Conservation (phyloP, 2,888 invertebrate species). For the Malthinus seriepunctatus region DNA sequence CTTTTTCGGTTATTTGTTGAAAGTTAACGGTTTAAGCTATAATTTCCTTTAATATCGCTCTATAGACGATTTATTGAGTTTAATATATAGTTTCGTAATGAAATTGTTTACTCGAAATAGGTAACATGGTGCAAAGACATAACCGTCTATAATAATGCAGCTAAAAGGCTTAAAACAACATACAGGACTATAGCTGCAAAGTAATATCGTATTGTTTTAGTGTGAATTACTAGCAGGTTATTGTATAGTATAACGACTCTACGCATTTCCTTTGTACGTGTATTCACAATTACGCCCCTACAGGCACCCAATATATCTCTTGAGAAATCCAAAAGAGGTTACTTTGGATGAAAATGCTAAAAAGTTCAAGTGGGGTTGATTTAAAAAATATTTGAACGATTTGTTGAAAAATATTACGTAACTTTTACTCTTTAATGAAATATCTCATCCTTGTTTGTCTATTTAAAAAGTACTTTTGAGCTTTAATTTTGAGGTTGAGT, state of each 20-base stretch:
- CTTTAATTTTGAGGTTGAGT: neutral
- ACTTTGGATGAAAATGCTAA: neutral
- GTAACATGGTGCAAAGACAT: conserved; percentile 17
- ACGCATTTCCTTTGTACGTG: conserved; percentile 37
- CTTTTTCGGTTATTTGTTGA: no score
- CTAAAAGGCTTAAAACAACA: conserved; percentile 17
- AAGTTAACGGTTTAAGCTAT: neutral
- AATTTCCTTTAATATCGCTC: conserved; percentile 15
- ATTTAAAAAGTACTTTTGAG: no score
- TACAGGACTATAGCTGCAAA: conserved; percentile 21
- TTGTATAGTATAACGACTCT: conserved; percentile 39
- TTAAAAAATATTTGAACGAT: neutral
- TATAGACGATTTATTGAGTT: conserved; percentile 20
- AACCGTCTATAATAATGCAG: conserved; percentile 22
- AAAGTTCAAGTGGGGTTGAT: no score
- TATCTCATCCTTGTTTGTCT: no score
- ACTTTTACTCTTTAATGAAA: no score
- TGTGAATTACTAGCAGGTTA: conserved; percentile 41
- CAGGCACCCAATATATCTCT: conserved; percentile 30
- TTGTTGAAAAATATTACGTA: no score
- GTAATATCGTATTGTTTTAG: conserved; percentile 37
- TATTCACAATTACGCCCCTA: conserved; percentile 35
- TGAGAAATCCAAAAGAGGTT: conserved; percentile 31
- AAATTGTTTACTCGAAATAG: conserved; percentile 28
- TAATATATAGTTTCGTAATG: conserved; percentile 21